These are phyloP conservation scores for Congeria kusceri DNA, from an alignment of 2,888 invertebrate genomes.

Conservation along the genomic window DNA sequence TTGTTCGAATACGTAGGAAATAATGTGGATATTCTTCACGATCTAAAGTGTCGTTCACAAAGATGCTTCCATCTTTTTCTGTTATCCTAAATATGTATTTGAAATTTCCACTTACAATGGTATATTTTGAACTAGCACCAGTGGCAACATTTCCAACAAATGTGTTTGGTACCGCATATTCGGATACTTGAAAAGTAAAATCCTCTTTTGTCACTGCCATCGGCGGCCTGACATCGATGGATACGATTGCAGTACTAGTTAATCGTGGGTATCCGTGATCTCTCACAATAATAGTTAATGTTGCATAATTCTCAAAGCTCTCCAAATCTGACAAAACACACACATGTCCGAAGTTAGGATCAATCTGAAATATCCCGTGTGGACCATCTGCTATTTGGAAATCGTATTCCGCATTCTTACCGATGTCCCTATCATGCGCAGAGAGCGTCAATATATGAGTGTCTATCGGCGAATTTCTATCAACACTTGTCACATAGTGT, in stretches of 20 bases:
- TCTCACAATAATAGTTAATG: conserved; percentile 56
- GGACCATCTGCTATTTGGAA: conserved; percentile 51
- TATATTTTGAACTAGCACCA: conserved; percentile 39
- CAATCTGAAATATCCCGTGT: conserved; percentile 66
- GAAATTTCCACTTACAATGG: conserved; percentile 67
- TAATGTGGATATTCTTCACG: conserved; percentile 55
- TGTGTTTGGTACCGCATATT: conserved; percentile 47
- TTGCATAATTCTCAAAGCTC: conserved; percentile 41
- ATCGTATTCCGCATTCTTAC: conserved; percentile 55
- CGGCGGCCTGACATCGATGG: conserved; percentile 64
- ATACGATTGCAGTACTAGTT: conserved; percentile 59
- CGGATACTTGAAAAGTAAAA: conserved; percentile 63
- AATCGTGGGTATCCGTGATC: conserved; percentile 67
- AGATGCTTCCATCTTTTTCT: conserved; percentile 54
- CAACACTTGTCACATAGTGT: conserved; percentile 50
- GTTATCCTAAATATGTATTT: conserved; percentile 58
- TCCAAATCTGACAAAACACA: conserved; percentile 53
- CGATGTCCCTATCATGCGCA: conserved; percentile 67
- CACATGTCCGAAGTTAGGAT: conserved; percentile 59
- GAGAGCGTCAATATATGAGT: conserved; percentile 48
- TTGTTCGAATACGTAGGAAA: conserved; percentile 50
- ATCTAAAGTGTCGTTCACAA: conserved; percentile 51
- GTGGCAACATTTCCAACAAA: conserved; percentile 60
- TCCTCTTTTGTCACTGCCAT: conserved; percentile 35
- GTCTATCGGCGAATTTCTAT: conserved; percentile 45